Conservation (phyloP, 35 echinoderm and acorn worm species). For the Anneissia japonica region DNA sequence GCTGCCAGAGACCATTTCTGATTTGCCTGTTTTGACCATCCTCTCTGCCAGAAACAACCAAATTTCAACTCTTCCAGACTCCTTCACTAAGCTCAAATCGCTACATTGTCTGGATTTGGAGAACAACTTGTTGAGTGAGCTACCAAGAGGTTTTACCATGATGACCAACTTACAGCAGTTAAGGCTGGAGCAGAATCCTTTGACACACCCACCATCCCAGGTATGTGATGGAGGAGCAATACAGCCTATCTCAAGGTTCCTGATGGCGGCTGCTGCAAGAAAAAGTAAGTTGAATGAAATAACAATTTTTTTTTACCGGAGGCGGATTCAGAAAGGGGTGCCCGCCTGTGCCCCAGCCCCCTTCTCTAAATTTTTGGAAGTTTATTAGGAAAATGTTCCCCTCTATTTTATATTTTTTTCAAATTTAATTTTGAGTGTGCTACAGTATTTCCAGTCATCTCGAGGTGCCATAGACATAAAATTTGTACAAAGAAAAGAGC, state of each 20-base stretch:
- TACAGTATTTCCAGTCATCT: too few relatives aligned
- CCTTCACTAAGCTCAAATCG: slow-evolving; percentile 54
- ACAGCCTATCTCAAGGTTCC: slow-evolving; percentile 83
- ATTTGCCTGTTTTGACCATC: slow-evolving; percentile 28
- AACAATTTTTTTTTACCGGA: too few relatives aligned
- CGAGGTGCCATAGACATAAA: too few relatives aligned
- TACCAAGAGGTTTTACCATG: slow-evolving; percentile 60
- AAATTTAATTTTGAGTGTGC: too few relatives aligned
- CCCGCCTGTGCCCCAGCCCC: too few relatives aligned
- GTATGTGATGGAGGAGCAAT: slow-evolving; percentile 87
- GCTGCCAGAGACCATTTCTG: slow-evolving; percentile 38
- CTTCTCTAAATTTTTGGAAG: too few relatives aligned
- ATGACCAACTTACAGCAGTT: slow-evolving; percentile 50
- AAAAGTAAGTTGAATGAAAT: slow-evolving; percentile 53
- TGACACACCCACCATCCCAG: slow-evolving; percentile 70
- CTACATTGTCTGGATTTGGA: slow-evolving; percentile 53
- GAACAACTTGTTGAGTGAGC: slow-evolving; percentile 41
- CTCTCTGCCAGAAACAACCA: slow-evolving; percentile 50
- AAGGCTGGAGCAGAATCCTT: slow-evolving; percentile 58
- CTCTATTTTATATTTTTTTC: too few relatives aligned
- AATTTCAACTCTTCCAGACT: slow-evolving; percentile 44
- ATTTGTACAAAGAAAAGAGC: too few relatives aligned
- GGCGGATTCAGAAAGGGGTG: too few relatives aligned
- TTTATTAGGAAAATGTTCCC: too few relatives aligned
- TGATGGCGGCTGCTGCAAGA: slow-evolving; percentile 59